Percentiles rank a stretch among this genome's conserved stretches.
These are phyloP conservation scores for Cephus pygmeus DNA, from an alignment of 2,888 invertebrate genomes.

Conservation along the genomic window DNA sequence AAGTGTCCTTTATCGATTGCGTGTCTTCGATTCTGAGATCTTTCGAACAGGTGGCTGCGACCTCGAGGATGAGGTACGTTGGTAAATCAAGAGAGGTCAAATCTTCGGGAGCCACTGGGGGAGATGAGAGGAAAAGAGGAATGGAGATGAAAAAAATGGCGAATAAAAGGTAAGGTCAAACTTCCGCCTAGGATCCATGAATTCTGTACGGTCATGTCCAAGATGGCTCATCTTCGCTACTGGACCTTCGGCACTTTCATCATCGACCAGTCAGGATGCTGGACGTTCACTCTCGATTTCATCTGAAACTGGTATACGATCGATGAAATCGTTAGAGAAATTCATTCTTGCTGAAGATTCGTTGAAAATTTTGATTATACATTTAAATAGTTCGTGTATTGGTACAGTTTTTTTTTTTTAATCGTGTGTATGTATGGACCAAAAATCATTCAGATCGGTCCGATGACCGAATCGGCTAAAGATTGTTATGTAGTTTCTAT, in stretches of 20 bases:
- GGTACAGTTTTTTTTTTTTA: neutral
- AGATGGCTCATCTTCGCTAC: neutral
- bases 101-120: neutral
- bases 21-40: neutral
- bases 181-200: neutral
- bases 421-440: too few relatives aligned
- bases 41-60: neutral
- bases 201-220: neutral
- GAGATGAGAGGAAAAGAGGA: neutral
- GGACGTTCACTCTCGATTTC: neutral
- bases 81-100: neutral
- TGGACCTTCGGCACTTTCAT: neutral
- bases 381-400: neutral
- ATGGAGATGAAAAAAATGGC: neutral
- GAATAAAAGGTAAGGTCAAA: neutral
- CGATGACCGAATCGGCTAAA: neutral
- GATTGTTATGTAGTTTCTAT: neutral
- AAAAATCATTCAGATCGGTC: neutral
- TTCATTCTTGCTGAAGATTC: neutral
- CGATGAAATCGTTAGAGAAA: neutral
- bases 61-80: neutral
- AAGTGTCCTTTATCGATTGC: neutral
- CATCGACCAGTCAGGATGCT: neutral
- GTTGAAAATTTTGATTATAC: neutral
- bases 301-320: neutral